Base-by-base conservation (phyloP, 2,797 vertebrate species). In the Xiphophorus birchmanni region DNA sequence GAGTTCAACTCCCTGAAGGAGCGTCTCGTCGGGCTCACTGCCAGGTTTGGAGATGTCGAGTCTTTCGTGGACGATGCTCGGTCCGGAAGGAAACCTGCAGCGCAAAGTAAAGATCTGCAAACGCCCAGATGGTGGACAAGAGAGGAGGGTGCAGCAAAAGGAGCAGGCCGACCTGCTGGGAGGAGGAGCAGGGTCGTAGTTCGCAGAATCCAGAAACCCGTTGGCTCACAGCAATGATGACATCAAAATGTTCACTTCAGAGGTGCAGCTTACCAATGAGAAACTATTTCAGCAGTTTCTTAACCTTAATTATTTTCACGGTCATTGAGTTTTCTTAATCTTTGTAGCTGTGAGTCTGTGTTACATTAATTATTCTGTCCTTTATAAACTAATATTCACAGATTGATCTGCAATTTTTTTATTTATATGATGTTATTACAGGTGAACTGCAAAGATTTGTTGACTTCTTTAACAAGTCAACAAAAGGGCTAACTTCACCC, bases 1-100 rank as follows among this genome's bases (percentile, higher is more conserved):
- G 97, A 98, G 80, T 97, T 97, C 79, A 96, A 96, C 45, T 79
- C 84, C 2, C 92, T 98, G 74, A 97, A 97, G 77, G 95, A 94
- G 77, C 95, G 91, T 3, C 95, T 97, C 7, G 89, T 90, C 0
- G 93, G 94, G 77, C 95, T 97, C 26, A 96, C 94, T 0, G 86
- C 86, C 18, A 95, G 88, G 76, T 97, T 97, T 32, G 95, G 95
- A 0, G 87, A 90, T 0, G 94, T 96, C 15, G 97, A 97, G 84
- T 83, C 87, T 15, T 95, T 96, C 12, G 95, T 96, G 88, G 97
- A 97, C 1, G 89, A 92, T 3, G 82, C 93, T 63, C 93, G 91
- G 37, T 85, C 90, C 5, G 90, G 91, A 7, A 92, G 93, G 42
- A 93, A 69, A 1, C 85, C 89, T 0, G 54, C 85, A 0, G 40